Percentiles rank a stretch among this genome's conserved stretches.
These are phyloP conservation scores for Drosophila hamatofila DNA, from an alignment of 2,888 invertebrate species.

Conservation along the genomic window DNA sequence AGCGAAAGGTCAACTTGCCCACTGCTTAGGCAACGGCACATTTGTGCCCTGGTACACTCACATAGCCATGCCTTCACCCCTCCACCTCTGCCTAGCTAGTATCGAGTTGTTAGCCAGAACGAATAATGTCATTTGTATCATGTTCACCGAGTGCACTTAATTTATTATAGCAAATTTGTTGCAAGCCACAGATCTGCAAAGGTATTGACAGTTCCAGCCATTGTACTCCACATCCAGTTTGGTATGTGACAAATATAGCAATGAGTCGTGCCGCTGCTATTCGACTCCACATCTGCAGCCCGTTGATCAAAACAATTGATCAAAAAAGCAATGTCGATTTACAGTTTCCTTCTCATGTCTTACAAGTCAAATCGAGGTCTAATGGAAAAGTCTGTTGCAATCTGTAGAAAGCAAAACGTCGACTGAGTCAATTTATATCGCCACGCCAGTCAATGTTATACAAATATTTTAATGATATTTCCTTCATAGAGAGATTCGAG, in stretches of 20 bases:
- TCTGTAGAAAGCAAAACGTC: background rate
- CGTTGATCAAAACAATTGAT: conserved; percentile 65
- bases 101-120: background rate
- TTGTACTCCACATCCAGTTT: conserved; percentile 28
- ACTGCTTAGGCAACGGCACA: conserved; percentile 18
- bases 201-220: conserved; percentile 50
- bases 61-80: conserved; percentile 1
- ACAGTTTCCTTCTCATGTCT: background rate
- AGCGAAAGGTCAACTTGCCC: conserved; percentile 57
- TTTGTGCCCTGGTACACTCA: conserved; percentile 21
- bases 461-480: background rate
- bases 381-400: background rate
- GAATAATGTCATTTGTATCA: conserved; percentile 61
- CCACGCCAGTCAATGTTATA: background rate
- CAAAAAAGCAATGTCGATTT: conserved; percentile 46
- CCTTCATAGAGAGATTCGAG: background rate
- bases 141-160: conserved; percentile 64
- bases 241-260: conserved; percentile 36
- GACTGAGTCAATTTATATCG: background rate
- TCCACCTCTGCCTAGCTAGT: background rate
- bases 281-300: conserved; percentile 32
- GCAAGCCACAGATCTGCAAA: conserved; percentile 36
- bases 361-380: background rate
- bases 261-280: conserved; percentile 52
- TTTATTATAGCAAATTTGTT: conserved; percentile 77